Percentiles rank a stretch among this genome's conserved stretches.
Evolutionary conservation across 2,113 vertebrate species (phyloP).

Genomic region (Ahaetulla prasina): DNA sequence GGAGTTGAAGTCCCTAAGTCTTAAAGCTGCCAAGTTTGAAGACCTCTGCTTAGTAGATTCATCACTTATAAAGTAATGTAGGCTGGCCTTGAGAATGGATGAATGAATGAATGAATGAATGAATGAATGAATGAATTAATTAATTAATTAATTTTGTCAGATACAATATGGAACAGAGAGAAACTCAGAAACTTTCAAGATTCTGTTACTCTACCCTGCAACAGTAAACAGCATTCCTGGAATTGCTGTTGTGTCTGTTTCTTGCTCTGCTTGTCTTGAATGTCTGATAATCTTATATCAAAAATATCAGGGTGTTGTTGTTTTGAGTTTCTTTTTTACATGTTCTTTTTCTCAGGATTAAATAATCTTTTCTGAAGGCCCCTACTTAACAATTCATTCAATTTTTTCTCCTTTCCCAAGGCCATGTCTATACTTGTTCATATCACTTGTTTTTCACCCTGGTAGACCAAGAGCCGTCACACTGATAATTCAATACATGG

Average conservation of each 20-base stretch:
- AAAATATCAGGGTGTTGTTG: not conserved
- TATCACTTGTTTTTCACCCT: not conserved
- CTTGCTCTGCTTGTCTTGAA: not conserved
- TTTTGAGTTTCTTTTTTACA: not conserved
- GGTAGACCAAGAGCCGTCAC: not conserved
- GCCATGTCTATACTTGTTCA: not conserved
- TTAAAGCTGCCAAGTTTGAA: too few relatives aligned
- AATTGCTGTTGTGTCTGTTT: not conserved
- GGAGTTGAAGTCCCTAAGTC: too few relatives aligned
- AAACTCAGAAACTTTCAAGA: not conserved
- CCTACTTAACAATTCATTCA: not conserved
- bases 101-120: not conserved
- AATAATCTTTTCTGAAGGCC: not conserved
- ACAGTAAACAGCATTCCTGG: not conserved
- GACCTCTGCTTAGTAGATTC: too few relatives aligned
- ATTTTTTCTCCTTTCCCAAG: not conserved
- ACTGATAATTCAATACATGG: not conserved
- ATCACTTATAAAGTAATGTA: not conserved
- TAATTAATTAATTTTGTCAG: fast-evolving
- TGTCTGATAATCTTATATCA: not conserved
- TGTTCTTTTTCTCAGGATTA: not conserved
- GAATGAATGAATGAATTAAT: not conserved
- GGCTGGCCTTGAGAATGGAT: not conserved
- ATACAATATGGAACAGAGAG: not conserved
- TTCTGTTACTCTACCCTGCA: not conserved